These are phyloP conservation scores for Sarcophaga bullata DNA, from an alignment of 1,140 invertebrate species.

Conservation along the genomic window DNA sequence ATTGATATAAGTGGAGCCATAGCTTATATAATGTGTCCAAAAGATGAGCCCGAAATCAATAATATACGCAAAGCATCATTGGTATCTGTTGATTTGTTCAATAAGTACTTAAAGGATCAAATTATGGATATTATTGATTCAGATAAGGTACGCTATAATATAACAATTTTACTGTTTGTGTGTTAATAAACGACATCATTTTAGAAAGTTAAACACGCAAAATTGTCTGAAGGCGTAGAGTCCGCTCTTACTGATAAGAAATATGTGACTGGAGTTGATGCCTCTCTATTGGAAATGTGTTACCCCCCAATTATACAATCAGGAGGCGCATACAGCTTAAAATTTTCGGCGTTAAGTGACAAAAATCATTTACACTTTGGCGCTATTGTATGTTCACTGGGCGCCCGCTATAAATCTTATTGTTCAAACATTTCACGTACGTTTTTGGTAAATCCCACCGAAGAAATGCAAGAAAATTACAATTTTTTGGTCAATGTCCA, in stretches of 20 bases:
- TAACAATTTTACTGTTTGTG: background rate
- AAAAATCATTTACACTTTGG: constrained; percentile 96
- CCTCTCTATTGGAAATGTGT: constrained; percentile 92
- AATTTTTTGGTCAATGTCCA: constrained; percentile 92
- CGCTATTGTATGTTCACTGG: constrained; percentile 94
- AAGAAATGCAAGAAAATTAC: constrained; percentile 85
- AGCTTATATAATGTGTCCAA: constrained; percentile 91
- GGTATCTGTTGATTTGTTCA: constrained; percentile 94
- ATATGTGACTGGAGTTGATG: constrained; percentile 90
- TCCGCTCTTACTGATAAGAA: constrained; percentile 92
- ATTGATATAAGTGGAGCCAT: constrained; percentile 88
- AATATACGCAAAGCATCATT: constrained; percentile 94
- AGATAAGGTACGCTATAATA: constrained; percentile 77
- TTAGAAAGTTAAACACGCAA: constrained; percentile 93
- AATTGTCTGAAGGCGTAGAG: constrained; percentile 95
- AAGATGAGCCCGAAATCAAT: constrained; percentile 93
- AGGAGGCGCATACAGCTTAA: constrained; percentile 95
- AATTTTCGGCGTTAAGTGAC: constrained; percentile 94
- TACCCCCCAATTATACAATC: constrained; percentile 99
- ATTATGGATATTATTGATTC: constrained; percentile 99
- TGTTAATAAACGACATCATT: constrained; percentile 55
- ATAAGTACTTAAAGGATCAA: constrained; percentile 96
- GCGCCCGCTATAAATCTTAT: constrained; percentile 95
- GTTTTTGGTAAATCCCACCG: constrained; percentile 95
- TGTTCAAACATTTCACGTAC: constrained; percentile 99